Conservation (phyloP, 1,140 invertebrate genomes). For the Papilio xuthus region DNA sequence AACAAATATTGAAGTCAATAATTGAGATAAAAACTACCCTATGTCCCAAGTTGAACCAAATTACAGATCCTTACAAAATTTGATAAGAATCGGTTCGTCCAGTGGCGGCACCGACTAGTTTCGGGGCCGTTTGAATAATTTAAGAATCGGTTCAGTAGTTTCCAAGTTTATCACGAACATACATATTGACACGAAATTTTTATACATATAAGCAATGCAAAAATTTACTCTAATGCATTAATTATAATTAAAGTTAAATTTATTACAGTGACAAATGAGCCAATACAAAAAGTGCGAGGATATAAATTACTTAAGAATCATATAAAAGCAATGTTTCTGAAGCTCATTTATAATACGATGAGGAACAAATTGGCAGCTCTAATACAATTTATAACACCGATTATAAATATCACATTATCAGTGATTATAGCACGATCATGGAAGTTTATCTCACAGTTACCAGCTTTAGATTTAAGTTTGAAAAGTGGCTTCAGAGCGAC, state of each 20-base stretch:
- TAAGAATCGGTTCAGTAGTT: too few relatives aligned
- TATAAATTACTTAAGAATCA: constrained; percentile 81
- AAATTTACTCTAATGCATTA: background rate
- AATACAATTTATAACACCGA: constrained; percentile 83
- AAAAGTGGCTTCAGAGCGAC: constrained; percentile 66
- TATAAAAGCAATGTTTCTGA: constrained; percentile 84
- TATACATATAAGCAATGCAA: background rate
- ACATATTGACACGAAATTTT: too few relatives aligned
- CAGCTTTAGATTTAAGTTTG: constrained; percentile 71
- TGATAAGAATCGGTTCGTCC: too few relatives aligned
- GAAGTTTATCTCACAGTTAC: constrained; percentile 74
- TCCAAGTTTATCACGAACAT: too few relatives aligned
- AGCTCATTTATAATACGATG: constrained; percentile 82
- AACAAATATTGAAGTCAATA: too few relatives aligned
- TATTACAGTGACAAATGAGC: constrained; percentile 56
- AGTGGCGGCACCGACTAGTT: too few relatives aligned
- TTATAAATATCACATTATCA: constrained; percentile 83
- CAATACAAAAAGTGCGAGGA: constrained; percentile 73
- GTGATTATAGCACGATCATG: constrained; percentile 80
- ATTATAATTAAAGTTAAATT: background rate
- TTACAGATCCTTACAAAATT: too few relatives aligned
- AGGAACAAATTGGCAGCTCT: constrained; percentile 82
- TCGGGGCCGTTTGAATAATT: too few relatives aligned
- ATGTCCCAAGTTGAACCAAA: too few relatives aligned
- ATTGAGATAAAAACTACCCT: too few relatives aligned